Evolutionary conservation across 2,113 vertebrate genomes (phyloP), one percentile per base, ranked within the genome.

Genomic region (Pithys albifrons): DNA sequence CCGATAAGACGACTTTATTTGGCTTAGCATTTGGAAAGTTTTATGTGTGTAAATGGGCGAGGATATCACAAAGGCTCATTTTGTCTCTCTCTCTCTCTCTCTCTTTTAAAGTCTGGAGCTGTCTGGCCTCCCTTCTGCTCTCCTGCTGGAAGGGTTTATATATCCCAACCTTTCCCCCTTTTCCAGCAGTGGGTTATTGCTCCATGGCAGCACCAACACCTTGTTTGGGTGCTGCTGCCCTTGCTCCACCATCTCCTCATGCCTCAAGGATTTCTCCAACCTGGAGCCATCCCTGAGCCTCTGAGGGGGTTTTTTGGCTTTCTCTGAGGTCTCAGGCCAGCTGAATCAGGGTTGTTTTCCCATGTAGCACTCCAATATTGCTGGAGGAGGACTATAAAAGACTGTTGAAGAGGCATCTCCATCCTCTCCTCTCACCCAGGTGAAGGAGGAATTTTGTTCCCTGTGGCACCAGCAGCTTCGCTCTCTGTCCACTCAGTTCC

Each of bases 1-100:
- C 66, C 4, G 74, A 88, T 95, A 95, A 97, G 95, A 62, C 6
- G 81, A 85, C 78, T 96, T 96, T 76, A 67, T 88, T 85, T 88
- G 96, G 96, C 95, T 96, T 67, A 94, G 89, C 91, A 6, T 77
- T 96, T 29, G 57, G 78, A 22, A 91, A 74, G 94, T 94, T 95
- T 80, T 92, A 73, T 91, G 95, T 83, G 94, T 90, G 88, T 37
- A 83, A 96, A 95, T 91, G 95, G 89, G 85, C 4, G 82, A 96
- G 89, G 96, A 94, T 77, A 90, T 86, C 28, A 3, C 79, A 94
- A 67, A 76, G 78, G 73, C 88, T 94, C 89, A 54, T 95, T 89
- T 91, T 76, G 73, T 41, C 73, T 69, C 91, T 83, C 54, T 93
- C 48, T 31, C 29, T 55, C 54, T 57, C 29, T 54, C 72, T 73